Conservation (phyloP, 2,113 vertebrate species). For the Maccullochella peelii region DNA sequence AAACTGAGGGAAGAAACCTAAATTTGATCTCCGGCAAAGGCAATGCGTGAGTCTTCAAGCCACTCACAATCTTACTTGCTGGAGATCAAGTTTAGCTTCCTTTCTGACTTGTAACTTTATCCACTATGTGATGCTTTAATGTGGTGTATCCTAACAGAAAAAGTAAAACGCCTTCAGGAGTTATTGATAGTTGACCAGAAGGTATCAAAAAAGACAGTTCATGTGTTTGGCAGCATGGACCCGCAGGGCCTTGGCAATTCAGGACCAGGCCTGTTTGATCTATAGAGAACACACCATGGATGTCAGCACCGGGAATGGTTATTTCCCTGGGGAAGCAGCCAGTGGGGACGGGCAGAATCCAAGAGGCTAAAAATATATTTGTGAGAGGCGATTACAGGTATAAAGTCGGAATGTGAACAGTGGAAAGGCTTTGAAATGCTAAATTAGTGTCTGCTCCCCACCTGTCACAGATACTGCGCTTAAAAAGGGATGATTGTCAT, state of each 20-base stretch:
- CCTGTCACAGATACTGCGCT: conserved; percentile 36
- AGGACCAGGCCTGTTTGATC: conserved; percentile 75
- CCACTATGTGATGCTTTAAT: conserved; percentile 21
- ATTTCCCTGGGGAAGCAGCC: conserved; percentile 77
- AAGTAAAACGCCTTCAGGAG: conserved; percentile 41
- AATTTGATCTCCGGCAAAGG: conserved; percentile 51
- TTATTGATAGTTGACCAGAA: conserved; percentile 51
- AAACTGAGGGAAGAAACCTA: conserved; percentile 39
- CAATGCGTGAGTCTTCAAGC: conserved; percentile 29
- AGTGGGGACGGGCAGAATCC: conserved; percentile 69
- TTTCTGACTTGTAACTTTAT: conserved; percentile 27
- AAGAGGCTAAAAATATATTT: conserved; percentile 81
- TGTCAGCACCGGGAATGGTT: conserved; percentile 75
- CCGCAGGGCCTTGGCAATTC: conserved; percentile 66
- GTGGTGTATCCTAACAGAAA: conserved; percentile 1
- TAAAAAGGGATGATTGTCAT: conserved; percentile 42
- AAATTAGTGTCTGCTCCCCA: conserved; percentile 51
- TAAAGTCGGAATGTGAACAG: conserved; percentile 58
- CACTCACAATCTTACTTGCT: conserved; percentile 14
- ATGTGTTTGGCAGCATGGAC: conserved; percentile 61
- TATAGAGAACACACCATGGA: conserved; percentile 70
- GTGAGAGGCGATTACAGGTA: conserved; percentile 74
- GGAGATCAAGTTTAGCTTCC: conserved; percentile 24
- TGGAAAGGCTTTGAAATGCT: conserved; percentile 73
- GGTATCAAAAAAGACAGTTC: conserved; percentile 58